A percentile compares a stretch with the other conserved stretches of the same genome.
Conservation (phyloP, 2,888 invertebrate species). For the Mesorhabditis sp. region DNA sequence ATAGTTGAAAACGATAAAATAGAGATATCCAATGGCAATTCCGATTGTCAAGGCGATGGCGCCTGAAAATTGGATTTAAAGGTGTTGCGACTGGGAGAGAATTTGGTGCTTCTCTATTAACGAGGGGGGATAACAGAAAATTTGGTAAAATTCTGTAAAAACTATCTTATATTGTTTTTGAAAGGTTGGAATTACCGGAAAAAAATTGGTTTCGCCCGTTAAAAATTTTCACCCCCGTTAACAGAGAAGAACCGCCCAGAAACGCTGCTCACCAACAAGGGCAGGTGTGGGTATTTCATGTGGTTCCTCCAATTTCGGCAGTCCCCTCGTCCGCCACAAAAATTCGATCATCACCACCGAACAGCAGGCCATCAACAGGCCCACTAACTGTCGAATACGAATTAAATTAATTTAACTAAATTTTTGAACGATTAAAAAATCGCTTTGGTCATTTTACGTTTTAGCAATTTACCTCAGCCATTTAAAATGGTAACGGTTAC, state of each 20-base stretch:
- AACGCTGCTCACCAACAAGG: conserved; percentile 29
- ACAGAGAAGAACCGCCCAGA: neutral
- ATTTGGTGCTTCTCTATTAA: too few species aligned
- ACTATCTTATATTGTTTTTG: neutral
- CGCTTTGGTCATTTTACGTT: neutral
- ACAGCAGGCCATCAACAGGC: conserved; percentile 46
- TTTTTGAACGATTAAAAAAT: conserved; percentile 4
- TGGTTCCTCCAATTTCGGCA: conserved; percentile 50
- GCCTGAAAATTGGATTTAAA: conserved; percentile 14
- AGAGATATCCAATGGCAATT: conserved; percentile 53
- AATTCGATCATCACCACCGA: conserved; percentile 49
- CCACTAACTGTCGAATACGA: conserved; percentile 34
- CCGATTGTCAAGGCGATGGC: conserved; percentile 52
- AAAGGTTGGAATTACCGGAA: neutral
- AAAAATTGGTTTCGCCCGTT: conserved; percentile 2
- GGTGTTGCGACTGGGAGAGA: too few species aligned
- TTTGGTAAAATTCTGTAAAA: neutral
- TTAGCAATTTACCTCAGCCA: neutral
- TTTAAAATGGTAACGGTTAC: too few species aligned
- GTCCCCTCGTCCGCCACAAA: conserved; percentile 34
- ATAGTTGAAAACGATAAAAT: conserved; percentile 52
- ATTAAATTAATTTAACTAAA: conserved; percentile 10
- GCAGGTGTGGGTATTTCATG: conserved; percentile 53
- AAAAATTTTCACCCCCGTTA: neutral
- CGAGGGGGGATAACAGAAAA: neutral